These are phyloP conservation scores for Vireo griseus DNA, from an alignment of 2,797 vertebrate species.

Conservation along the genomic window DNA sequence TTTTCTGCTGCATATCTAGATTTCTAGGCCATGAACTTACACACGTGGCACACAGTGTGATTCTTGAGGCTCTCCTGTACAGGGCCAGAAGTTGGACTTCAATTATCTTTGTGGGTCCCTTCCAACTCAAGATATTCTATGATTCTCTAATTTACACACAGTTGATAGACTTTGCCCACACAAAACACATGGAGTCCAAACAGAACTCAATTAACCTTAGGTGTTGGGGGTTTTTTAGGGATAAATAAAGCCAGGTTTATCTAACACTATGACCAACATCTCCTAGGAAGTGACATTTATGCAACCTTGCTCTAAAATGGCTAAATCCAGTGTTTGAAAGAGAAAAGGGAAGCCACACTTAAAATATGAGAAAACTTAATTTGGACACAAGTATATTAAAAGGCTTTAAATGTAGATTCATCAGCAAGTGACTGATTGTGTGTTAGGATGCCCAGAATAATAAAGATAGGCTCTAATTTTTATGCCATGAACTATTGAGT, in stretches of 20 bases:
- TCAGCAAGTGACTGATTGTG: background rate
- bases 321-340: background rate
- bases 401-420: background rate
- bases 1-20: background rate
- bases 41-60: accelerated
- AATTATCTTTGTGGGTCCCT: background rate
- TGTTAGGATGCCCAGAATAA: background rate
- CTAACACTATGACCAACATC: background rate
- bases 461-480: background rate
- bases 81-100: accelerated
- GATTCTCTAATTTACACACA: background rate
- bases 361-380: background rate
- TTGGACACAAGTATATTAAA: background rate
- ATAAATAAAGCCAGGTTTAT: background rate
- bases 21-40: background rate
- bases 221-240: accelerated
- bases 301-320: background rate
- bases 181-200: background rate
- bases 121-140: background rate
- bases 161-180: background rate
- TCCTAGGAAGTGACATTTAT: background rate
- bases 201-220: background rate
- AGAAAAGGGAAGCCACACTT: background rate
- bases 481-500: background rate
- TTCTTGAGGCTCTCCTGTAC: background rate